These are phyloP conservation scores for Nomada ruficornis DNA, from an alignment of 2,888 invertebrate species.

Conservation along the genomic window DNA sequence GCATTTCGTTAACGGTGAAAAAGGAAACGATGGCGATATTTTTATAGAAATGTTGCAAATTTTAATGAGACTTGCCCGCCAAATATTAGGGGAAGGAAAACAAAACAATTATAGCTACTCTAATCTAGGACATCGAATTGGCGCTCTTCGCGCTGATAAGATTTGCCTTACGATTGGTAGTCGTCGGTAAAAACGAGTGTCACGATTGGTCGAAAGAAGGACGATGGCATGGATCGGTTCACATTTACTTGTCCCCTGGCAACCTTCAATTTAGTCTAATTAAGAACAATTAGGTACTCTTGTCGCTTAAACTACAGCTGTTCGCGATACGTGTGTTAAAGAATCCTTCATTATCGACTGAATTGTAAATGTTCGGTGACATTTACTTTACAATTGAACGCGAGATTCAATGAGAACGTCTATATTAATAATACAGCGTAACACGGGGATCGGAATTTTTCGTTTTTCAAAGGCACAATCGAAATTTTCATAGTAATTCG, in stretches of 20 bases:
- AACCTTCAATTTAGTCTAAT: constrained; percentile 78
- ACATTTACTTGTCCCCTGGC: constrained; percentile 69
- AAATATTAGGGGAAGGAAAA: constrained; percentile 65
- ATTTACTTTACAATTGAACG: neutral
- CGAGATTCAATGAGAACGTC: neutral
- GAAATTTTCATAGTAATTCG: neutral
- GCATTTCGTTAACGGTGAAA: neutral
- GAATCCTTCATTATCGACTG: constrained; percentile 60
- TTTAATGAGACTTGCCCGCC: constrained; percentile 1
- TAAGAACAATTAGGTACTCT: constrained; percentile 73
- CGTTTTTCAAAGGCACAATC: neutral
- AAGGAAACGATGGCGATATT: no score
- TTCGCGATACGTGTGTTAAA: constrained; percentile 20
- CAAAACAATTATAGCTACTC: constrained; percentile 70
- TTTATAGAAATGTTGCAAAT: no score
- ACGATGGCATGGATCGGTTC: constrained; percentile 53
- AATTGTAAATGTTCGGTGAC: neutral
- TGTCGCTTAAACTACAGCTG: constrained; percentile 19
- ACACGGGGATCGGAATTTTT: neutral
- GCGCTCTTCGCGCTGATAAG: constrained; percentile 52
- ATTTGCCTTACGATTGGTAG: constrained; percentile 57
- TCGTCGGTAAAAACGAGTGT: constrained; percentile 61
- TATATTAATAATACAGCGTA: neutral
- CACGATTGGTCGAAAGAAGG: constrained; percentile 57
- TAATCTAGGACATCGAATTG: constrained; percentile 71